A percentile compares a stretch with the other conserved stretches of the same genome.
Conservation (phyloP, 2,113 vertebrate species). For the Struthidea cinerea region DNA sequence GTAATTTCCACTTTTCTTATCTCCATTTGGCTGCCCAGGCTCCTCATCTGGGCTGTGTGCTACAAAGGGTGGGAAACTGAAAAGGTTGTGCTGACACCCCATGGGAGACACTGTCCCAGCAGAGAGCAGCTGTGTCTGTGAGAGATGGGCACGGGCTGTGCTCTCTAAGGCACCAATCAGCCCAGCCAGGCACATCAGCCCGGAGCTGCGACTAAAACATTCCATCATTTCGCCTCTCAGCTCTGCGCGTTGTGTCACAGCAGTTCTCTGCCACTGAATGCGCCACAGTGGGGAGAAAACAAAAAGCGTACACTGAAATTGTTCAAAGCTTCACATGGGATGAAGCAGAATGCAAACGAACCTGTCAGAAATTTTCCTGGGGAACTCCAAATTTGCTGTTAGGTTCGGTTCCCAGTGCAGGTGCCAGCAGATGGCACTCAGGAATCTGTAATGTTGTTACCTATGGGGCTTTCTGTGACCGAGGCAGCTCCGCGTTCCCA, state of each 20-base stretch:
- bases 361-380: neutral
- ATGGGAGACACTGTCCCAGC: neutral
- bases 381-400: neutral
- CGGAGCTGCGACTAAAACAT: neutral
- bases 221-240: neutral
- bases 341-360: neutral
- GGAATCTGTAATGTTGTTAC: neutral
- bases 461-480: neutral
- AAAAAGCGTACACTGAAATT: rapidly evolving
- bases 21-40: neutral
- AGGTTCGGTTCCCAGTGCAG: neutral
- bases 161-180: neutral
- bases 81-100: neutral
- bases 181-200: neutral
- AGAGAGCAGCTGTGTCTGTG: neutral
- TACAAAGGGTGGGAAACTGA: no score
- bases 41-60: neutral
- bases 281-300: neutral
- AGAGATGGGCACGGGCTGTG: rapidly evolving
- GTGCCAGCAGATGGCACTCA: constrained; percentile 56
- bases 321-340: neutral
- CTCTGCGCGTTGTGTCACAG: neutral
- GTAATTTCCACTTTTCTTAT: neutral
- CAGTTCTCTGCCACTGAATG: neutral
- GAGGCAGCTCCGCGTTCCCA: neutral